These are phyloP conservation scores for Phymatocera aterrima DNA, from an alignment of 2,888 invertebrate species.

Conservation along the genomic window DNA sequence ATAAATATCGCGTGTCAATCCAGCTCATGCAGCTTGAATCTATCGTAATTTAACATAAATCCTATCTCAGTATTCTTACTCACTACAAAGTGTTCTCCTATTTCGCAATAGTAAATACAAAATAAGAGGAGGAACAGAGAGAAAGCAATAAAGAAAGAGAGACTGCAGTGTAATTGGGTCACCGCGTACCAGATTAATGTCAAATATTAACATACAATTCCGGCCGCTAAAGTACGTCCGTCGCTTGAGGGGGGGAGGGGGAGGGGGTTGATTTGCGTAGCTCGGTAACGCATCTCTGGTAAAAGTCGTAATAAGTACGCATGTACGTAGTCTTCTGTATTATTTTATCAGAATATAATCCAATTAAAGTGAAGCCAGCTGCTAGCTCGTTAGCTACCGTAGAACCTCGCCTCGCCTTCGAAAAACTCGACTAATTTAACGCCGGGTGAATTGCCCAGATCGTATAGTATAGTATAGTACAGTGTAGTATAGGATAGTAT, in stretches of 20 bases:
- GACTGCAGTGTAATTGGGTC: constrained; percentile 47
- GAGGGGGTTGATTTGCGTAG: constrained; percentile 42
- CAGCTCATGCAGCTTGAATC: background rate
- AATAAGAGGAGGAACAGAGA: background rate
- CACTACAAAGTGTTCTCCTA: background rate
- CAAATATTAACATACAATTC: constrained; percentile 54
- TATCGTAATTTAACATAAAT: background rate
- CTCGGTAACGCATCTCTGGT: constrained; percentile 18
- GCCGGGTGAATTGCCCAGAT: constrained; percentile 5
- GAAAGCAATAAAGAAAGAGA: background rate
- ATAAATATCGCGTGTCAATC: background rate
- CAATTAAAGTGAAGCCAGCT: constrained; percentile 38
- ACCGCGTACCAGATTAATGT: constrained; percentile 53
- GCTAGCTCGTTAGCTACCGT: constrained; percentile 17
- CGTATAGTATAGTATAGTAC: too few relatives aligned
- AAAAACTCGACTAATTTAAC: constrained; percentile 21
- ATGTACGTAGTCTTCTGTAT: background rate
- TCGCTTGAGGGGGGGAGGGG: too few relatives aligned
- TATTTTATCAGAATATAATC: constrained; percentile 43
- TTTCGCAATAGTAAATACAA: constrained; percentile 14
- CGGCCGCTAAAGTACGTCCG: constrained; percentile 47
- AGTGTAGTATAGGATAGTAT: too few relatives aligned
- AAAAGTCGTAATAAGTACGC: background rate
- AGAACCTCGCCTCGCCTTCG: background rate
- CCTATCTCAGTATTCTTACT: background rate